Evolutionary conservation across 2,797 vertebrate genomes (phyloP).

Genomic region (Luscinia megarhynchos): DNA sequence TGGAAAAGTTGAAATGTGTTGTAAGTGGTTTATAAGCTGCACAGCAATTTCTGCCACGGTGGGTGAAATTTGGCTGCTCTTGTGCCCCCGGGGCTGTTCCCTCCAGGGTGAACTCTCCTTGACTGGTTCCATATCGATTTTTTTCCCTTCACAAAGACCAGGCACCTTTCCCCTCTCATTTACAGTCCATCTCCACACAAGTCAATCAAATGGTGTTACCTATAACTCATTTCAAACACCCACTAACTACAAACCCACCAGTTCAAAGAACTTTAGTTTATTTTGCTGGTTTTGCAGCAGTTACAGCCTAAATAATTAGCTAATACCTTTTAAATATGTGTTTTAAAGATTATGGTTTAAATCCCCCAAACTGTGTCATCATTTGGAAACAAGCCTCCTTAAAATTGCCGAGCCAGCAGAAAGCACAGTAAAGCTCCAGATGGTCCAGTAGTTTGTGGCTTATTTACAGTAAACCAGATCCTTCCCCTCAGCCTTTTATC

Average conservation of each 20-base stretch:
- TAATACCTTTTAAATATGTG: conserved; percentile 62
- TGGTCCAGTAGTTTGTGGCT: conserved; percentile 35
- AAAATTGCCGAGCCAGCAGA: conserved; percentile 29
- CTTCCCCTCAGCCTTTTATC: conserved; percentile 36
- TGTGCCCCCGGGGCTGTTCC: fast-evolving
- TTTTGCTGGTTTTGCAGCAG: conserved; percentile 25
- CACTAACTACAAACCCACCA: not conserved
- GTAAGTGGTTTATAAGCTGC: not conserved
- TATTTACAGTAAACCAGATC: conserved; percentile 22
- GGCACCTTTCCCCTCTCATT: not conserved
- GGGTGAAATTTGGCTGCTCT: not conserved
- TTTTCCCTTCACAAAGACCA: not conserved
- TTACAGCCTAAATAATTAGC: conserved; percentile 54
- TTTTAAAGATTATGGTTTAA: conserved; percentile 61
- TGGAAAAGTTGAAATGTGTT: not conserved
- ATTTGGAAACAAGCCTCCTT: conserved; percentile 25
- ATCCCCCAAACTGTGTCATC: conserved; percentile 50
- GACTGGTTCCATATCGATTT: not conserved
- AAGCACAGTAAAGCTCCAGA: conserved; percentile 35
- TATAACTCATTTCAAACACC: conserved; percentile 33
- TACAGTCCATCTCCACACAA: not conserved
- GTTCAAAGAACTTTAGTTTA: conserved; percentile 44
- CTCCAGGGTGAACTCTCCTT: not conserved
- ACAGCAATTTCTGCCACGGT: not conserved
- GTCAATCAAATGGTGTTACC: not conserved